Percentiles rank a stretch among this genome's conserved stretches.
phyloP scores from a whole-genome alignment of 2,797 vertebrate species.

The Gorsachius magnificus region DNA sequence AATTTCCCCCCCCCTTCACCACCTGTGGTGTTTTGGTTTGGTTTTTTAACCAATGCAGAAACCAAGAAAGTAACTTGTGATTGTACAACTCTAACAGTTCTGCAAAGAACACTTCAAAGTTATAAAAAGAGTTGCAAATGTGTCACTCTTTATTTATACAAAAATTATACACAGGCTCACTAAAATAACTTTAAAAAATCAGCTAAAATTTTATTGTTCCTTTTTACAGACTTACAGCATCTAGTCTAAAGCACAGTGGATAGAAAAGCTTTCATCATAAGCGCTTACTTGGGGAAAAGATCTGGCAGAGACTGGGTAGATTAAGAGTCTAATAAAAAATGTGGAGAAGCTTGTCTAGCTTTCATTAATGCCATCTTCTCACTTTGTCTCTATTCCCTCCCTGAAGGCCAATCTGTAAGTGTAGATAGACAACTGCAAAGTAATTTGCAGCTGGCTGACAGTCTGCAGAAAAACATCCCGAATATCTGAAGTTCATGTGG shows the following conservation, averaged over 20 bases:
- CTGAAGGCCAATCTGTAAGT: slow-evolving; percentile 42
- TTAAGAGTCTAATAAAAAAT: not conserved
- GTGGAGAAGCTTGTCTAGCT: slow-evolving; percentile 46
- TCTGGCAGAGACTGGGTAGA: not conserved
- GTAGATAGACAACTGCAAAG: slow-evolving; percentile 2
- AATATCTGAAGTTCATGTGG: slow-evolving; percentile 7
- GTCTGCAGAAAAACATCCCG: not conserved
- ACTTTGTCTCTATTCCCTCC: slow-evolving; percentile 9
- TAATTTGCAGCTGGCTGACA: slow-evolving; percentile 52
- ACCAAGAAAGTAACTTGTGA: not conserved
- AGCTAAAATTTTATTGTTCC: not conserved
- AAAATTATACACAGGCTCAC: not conserved
- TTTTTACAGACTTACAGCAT: not conserved
- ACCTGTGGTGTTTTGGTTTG: not conserved
- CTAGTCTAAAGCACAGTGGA: not conserved
- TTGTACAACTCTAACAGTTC: not conserved
- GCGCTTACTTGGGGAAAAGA: slow-evolving; percentile 3
- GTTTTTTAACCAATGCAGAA: not conserved
- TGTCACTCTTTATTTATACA: not conserved
- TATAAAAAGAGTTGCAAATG: not conserved
- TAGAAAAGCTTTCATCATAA: slow-evolving; percentile 14
- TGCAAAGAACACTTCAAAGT: not conserved
- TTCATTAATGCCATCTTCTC: slow-evolving; percentile 56
- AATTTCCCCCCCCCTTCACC: not conserved
- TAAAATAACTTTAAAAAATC: not conserved